phyloP scores from a whole-genome alignment of 2,113 vertebrate genomes.

The Talpa occidentalis region DNA sequence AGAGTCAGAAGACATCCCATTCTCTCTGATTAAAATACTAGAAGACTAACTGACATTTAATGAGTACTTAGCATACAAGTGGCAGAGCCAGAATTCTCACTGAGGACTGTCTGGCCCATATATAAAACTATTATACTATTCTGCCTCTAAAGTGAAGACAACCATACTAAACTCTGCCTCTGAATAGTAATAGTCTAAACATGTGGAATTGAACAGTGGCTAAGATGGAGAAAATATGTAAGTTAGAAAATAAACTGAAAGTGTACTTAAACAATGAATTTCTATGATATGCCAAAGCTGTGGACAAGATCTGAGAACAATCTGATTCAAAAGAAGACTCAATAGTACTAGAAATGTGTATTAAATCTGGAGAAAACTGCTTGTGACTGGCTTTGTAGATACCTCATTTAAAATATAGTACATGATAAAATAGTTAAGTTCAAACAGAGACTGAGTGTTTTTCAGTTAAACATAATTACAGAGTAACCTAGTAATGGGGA shows the following conservation, averaged over 20 bases:
- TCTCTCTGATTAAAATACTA: neutral
- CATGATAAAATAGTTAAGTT: conserved; percentile 7
- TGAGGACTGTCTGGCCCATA: neutral
- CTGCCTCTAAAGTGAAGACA: neutral
- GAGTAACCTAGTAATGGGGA: neutral
- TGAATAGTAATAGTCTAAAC: neutral
- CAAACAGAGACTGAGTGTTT: neutral
- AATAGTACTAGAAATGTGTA: neutral
- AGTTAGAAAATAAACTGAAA: conserved; percentile 2
- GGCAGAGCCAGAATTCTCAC: neutral
- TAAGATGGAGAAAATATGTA: neutral
- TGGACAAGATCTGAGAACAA: neutral
- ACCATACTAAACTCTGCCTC: neutral
- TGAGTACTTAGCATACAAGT: neutral
- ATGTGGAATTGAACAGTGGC: neutral
- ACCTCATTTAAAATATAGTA: neutral
- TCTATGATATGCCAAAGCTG: neutral
- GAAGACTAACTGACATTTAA: neutral
- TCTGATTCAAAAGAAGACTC: neutral
- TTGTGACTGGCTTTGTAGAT: neutral
- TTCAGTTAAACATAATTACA: neutral
- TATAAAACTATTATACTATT: neutral
- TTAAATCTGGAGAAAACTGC: neutral
- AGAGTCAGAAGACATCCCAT: neutral
- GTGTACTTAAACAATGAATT: neutral